Conservation (phyloP, 2,888 invertebrate species). For the Eurois occulta region DNA sequence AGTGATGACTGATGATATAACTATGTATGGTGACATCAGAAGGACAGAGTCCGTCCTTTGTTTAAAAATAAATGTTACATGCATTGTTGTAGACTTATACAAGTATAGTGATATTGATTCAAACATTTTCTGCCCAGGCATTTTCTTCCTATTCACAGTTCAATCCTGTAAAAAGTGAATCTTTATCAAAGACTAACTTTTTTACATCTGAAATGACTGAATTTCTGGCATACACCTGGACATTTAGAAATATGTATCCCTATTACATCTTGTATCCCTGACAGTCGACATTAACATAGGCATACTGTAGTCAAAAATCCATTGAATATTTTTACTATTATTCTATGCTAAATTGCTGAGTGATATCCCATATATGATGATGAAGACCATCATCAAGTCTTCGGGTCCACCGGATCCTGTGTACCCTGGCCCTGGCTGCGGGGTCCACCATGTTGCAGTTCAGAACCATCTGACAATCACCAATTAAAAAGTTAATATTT, state of each 20-base stretch:
- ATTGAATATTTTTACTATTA: slow-evolving; percentile 12
- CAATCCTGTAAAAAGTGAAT: slow-evolving; percentile 23
- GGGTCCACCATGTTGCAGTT: slow-evolving; percentile 64
- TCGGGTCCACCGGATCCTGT: slow-evolving; percentile 66
- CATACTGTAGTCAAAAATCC: slow-evolving; percentile 17
- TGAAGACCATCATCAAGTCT: slow-evolving; percentile 66
- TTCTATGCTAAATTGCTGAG: slow-evolving; percentile 45
- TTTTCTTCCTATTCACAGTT: slow-evolving; percentile 15
- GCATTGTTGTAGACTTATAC: slow-evolving; percentile 19
- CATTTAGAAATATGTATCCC: background rate
- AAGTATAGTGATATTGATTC: slow-evolving; percentile 38
- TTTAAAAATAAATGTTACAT: slow-evolving; percentile 34
- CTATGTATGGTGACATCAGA: slow-evolving; percentile 52
- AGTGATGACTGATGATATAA: slow-evolving; percentile 26
- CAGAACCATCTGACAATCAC: slow-evolving; percentile 69
- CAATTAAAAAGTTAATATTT: slow-evolving; percentile 65
- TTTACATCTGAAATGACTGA: slow-evolving; percentile 2
- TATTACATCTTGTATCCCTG: slow-evolving; percentile 27
- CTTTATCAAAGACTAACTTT: slow-evolving; percentile 25
- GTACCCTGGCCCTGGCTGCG: slow-evolving; percentile 62
- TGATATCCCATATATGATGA: slow-evolving; percentile 40
- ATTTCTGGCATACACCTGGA: background rate
- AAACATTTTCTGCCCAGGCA: slow-evolving; percentile 22
- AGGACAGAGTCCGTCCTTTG: slow-evolving; percentile 17
- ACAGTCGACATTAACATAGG: slow-evolving; percentile 44